Base-by-base conservation (phyloP, 2,888 invertebrate genomes). In the Nemurella pictetii region DNA sequence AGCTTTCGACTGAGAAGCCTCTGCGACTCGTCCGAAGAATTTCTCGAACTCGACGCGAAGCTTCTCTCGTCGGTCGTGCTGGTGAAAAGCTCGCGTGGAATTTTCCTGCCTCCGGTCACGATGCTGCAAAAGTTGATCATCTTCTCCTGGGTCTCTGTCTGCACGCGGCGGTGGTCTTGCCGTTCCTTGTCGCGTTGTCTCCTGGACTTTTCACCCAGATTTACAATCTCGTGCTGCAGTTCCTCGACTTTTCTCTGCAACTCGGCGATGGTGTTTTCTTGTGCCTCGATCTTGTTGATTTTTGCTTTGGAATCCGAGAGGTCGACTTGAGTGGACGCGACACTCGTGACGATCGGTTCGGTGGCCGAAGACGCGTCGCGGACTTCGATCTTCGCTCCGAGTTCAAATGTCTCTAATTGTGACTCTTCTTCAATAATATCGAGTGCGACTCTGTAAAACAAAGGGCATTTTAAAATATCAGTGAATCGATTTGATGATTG, bases 91-190 rank as follows among this genome's bases (percentile, higher is more conserved):
- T 55, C 55, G 55, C 55, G 20, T 20, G 55, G 55, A 12, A 55
- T 55, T 12, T 55, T 20, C 55, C 9, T 20, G 20, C 20, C 55
- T 55, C 55, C 78, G 20, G 30, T 20, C 15, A 78, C 29, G 30
- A 78, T 78, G 78, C 20, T 78, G 30, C 78, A 78, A 30, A 78
- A 30, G 78, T 78, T 78, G 78, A 78, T 30, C n/a, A 78, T 78
- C 27, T 78, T 78, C 15, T 30, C 20, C 29, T 78, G 29, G 7
- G 30, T n/a, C 28, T 30, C 78, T 20, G 5, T 15, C 27, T 81
- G 80, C 0, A 36, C n/a, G 25, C 80, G 35, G 9, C n/a, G 35
- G 4, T 81, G 36, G 7, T 29, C 32, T 15, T 26, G 29, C 0
- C 36, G 35, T 25, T 81, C 35, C 26, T 27, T 30, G 0, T 25